phyloP scores from a whole-genome alignment of 2,888 invertebrate species.

The Ichneumoninae sp. region DNA sequence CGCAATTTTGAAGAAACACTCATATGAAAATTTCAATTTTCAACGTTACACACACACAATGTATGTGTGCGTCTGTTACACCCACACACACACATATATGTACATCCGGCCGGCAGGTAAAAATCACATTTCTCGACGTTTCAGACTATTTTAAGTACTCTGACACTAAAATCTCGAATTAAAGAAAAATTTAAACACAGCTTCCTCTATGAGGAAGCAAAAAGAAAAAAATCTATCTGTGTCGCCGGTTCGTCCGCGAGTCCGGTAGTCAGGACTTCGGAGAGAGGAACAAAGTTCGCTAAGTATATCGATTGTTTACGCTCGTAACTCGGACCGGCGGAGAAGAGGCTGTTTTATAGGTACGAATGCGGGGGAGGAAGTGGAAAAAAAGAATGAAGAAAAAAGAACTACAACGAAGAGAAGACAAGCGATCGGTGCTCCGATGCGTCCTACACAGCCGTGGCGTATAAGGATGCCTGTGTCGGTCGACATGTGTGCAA shows the following conservation, averaged over 20 bases:
- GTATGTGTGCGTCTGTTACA: too few relatives aligned
- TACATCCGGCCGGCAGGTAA: too few relatives aligned
- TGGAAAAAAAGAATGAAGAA: slow-evolving; percentile 25
- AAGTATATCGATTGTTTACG: slow-evolving; percentile 81
- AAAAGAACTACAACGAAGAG: slow-evolving; percentile 13
- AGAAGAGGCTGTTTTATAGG: slow-evolving; percentile 60
- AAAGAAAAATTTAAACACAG: too few relatives aligned
- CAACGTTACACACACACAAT: too few relatives aligned
- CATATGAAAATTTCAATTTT: too few relatives aligned
- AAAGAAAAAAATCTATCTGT: not conserved
- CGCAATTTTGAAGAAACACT: too few relatives aligned
- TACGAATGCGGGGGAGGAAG: slow-evolving; percentile 33
- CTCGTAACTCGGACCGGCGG: slow-evolving; percentile 79
- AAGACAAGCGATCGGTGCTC: slow-evolving; percentile 37
- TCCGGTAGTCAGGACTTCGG: slow-evolving; percentile 20
- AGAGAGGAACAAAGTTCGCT: slow-evolving; percentile 55
- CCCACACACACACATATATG: too few relatives aligned
- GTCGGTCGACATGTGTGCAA: slow-evolving; percentile 10
- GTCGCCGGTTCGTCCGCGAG: not conserved
- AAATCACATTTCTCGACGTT: too few relatives aligned
- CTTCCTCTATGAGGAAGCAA: too few relatives aligned
- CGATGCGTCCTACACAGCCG: slow-evolving; percentile 41
- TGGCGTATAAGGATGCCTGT: not conserved
- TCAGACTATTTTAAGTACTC: too few relatives aligned
- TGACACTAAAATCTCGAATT: too few relatives aligned